Evolutionary conservation across 2,797 vertebrate genomes (phyloP).

Genomic region (Gallirallus australis): DNA sequence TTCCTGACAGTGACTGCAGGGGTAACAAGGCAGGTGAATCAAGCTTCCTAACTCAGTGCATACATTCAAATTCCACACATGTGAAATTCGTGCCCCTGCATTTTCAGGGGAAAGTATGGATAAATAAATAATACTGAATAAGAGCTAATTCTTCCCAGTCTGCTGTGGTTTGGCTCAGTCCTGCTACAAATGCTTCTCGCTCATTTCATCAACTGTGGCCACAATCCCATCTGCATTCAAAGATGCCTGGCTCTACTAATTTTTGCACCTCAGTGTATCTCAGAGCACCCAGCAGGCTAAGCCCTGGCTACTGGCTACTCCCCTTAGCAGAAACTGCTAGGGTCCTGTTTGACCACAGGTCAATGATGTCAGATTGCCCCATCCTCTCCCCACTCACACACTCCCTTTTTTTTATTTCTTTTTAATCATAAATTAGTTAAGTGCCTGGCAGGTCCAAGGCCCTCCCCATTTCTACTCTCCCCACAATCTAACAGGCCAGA

Average conservation of each 20-base stretch:
- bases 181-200: neutral
- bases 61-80: neutral
- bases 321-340: constrained; percentile 26
- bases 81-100: neutral
- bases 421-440: constrained; percentile 58
- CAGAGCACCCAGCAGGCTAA: neutral
- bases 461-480: neutral
- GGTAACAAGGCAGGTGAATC: neutral
- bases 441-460: neutral
- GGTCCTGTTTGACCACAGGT: neutral
- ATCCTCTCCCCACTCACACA: too few relatives aligned
- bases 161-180: neutral
- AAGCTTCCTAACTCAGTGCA: neutral
- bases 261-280: neutral
- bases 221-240: neutral
- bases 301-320: constrained; percentile 22
- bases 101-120: neutral
- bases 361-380: neutral
- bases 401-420: neutral
- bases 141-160: neutral
- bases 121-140: neutral
- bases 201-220: neutral
- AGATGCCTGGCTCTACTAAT: neutral
- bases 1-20: neutral
- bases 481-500: constrained; percentile 43